Evolutionary conservation across 2,888 invertebrate genomes (phyloP).

Genomic region (Himalopsyche anomala): DNA sequence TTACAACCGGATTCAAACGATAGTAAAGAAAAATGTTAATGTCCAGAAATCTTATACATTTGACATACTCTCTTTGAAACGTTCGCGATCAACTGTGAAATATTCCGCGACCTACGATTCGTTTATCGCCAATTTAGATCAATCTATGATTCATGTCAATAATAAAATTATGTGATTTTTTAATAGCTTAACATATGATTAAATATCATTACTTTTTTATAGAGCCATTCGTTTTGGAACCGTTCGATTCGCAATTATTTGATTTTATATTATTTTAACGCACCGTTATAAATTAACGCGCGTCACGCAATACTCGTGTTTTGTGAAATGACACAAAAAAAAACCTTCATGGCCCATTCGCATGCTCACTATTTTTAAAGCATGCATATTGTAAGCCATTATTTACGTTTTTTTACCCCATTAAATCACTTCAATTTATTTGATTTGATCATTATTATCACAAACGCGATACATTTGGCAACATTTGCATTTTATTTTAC

Average conservation of each 20-base stretch:
- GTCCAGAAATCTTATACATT: no score
- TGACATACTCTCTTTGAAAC: no score
- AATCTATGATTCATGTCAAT: background rate
- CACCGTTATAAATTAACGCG: background rate
- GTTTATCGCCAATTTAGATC: background rate
- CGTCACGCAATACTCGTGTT: conserved; percentile 26
- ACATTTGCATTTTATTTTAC: background rate
- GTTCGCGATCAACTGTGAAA: no score
- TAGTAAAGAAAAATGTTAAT: no score
- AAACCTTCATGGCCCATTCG: conserved; percentile 22
- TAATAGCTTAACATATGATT: background rate
- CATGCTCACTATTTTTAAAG: conserved; percentile 22
- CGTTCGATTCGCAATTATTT: conserved; percentile 36
- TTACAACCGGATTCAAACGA: no score
- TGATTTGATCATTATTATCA: conserved; percentile 35
- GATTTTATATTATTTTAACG: conserved; percentile 41
- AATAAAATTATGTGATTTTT: background rate
- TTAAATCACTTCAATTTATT: conserved; percentile 40
- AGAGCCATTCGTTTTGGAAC: background rate
- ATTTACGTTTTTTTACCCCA: conserved; percentile 33
- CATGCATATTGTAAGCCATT: conserved; percentile 19
- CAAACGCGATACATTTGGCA: conserved; percentile 27
- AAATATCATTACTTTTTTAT: background rate
- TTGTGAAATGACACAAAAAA: conserved; percentile 31
- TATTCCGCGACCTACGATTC: no score